Evolutionary conservation across 2,888 invertebrate species (phyloP), one percentile per base, ranked within the genome.

Genomic region (Scrobipalpa atriplicella): DNA sequence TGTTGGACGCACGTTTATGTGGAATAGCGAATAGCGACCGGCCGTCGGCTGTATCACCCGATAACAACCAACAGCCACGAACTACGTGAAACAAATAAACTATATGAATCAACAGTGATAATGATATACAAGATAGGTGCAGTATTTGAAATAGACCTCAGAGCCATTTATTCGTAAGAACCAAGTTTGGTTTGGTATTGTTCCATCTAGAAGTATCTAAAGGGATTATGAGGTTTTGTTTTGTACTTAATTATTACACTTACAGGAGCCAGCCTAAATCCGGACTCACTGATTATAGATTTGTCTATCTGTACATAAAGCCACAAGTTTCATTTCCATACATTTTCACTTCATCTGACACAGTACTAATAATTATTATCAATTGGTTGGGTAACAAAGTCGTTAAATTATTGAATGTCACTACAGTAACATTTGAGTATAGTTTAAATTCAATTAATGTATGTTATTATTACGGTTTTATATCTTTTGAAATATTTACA

Each of bases 401-500:
- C 41, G 18, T 41, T 18, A 41, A 39, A 61, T 61, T 19, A 41
- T 41, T 41, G 41, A 16, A 41, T 61, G 61, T 61, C 18, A 61
- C 61, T 60, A 60, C 18, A 16, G 41, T 41, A 19, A 61, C 61
- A 41, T 61, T 61, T 61, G 21, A 36, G 47, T 47, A 29, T 36
- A 47, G 51, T 56, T 62, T 10, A 52, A 58, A 63, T 64, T 64
- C 29, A n/a, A 64, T 61, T 54, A 39, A 39, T 67, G 16, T 63
- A 66, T 43, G 58, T 64, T 64, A 38, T 58, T 64, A 38, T 58
- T 62, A 69, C 52, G 66, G 38, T 66, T 62, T 73, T 69, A 67
- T 68, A 72, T 75, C 71, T 68, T 75, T 75, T 82, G 78, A 74
- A 41, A 75, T 81, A 79, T 84, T 84, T 85, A 86, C 90, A 91